Base-by-base conservation (phyloP, 92 coral and sea anemone genomes). In the Plumapathes pennacea region DNA sequence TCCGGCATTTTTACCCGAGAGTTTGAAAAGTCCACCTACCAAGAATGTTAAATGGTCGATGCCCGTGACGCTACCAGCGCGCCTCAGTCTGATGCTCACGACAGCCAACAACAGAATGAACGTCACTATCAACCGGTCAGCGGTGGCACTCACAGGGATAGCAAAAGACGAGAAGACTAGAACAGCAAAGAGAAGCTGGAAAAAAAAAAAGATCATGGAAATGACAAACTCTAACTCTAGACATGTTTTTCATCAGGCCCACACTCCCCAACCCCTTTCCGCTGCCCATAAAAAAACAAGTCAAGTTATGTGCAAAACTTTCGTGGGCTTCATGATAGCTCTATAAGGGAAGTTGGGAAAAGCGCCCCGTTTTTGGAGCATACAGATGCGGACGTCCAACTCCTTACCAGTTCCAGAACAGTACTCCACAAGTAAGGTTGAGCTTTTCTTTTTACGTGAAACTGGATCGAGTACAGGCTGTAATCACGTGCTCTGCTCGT, bases 151-250 rank as follows among this genome's bases (percentile, higher is more conserved):
- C 4, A 54, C 25, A n/a, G 60, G 32, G 25, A 52, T 50, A 25
- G 73, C 51, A 59, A 72, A 72, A 13, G 80, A 72, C 10, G 72
- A 47, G 33, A 62, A 62, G 2, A 72, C 50, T 26, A 72, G 63
- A 4, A 50, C 62, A 32, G 62, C 50, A 0, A 72, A 22, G 20
- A 72, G 42, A 17, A 51, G 53, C 80, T 72, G 45, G 14, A 45
- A 6, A 65, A 25, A 32, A 1, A 48, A 18, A 46, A 13, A 5
- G 20, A 14, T 10, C 18, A 41, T 40, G 7, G n/a, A n/a, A n/a
- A n/a, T n/a, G n/a, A n/a, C n/a, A n/a, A n/a, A n/a, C n/a, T n/a
- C n/a, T n/a, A n/a, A n/a, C n/a, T n/a, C n/a, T n/a, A n/a, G n/a
- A n/a, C n/a, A n/a, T n/a, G n/a, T n/a, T n/a, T n/a, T n/a, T n/a